phyloP scores from a whole-genome alignment of 2,888 invertebrate species.

The Apoda limacodes region DNA sequence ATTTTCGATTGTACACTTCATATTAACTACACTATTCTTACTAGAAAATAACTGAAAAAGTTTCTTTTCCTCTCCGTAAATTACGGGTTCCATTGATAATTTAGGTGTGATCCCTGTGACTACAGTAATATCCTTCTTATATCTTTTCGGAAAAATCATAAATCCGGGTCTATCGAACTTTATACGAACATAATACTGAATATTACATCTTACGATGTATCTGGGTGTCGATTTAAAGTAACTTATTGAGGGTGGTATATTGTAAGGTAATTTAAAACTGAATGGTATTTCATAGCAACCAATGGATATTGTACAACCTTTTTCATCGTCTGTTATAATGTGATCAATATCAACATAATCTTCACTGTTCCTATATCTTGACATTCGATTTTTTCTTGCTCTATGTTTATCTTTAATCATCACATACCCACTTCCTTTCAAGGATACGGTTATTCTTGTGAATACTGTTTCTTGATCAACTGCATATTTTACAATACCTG shows the following conservation, averaged over 20 bases:
- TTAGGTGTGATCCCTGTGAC: conserved; percentile 24
- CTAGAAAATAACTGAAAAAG: conserved; percentile 25
- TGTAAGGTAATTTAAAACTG: conserved; percentile 25
- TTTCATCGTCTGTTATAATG: conserved; percentile 15
- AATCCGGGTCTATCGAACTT: conserved; percentile 29
- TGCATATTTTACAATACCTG: conserved; percentile 29
- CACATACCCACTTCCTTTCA: conserved; percentile 23
- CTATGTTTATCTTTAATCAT: conserved; percentile 9
- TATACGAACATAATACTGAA: conserved; percentile 29
- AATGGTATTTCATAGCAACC: conserved; percentile 26
- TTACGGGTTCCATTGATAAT: conserved; percentile 22
- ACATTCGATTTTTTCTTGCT: conserved; percentile 6
- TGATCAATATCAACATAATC: conserved; percentile 21
- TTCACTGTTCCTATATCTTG: conserved; percentile 17
- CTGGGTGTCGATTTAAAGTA: conserved; percentile 11
- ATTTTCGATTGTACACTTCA: conserved; percentile 25
- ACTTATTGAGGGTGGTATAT: conserved; percentile 24
- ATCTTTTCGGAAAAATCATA: conserved; percentile 25
- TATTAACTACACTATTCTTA: conserved; percentile 23
- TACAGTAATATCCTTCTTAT: conserved; percentile 26
- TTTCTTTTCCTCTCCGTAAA: conserved; percentile 26
- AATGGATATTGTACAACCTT: conserved; percentile 10
- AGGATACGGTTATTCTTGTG: conserved; percentile 23
- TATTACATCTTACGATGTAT: conserved; percentile 21
- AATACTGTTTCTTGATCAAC: conserved; percentile 26